Evolutionary conservation across 35 echinoderm and acorn worm genomes (phyloP), one percentile per base, ranked within the genome.

Genomic region (Holothuria glaberrima): DNA sequence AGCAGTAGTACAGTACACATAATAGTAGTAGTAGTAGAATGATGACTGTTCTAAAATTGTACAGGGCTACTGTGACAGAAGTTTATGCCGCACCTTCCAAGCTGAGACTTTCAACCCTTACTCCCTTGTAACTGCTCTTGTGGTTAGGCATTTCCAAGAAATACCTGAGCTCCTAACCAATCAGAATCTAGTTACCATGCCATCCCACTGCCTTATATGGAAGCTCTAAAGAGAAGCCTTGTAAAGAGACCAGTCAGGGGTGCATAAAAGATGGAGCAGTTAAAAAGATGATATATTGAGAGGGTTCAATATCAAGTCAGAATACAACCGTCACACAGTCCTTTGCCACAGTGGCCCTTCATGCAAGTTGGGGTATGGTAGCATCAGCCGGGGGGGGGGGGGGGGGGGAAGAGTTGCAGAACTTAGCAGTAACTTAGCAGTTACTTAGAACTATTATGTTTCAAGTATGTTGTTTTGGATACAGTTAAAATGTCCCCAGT

Each of bases 141-240:
- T 9, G 50, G 50, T 54, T 54, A 54, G 50, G 13, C 48, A 58
- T 82, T 82, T 82, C 79, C 79, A 82, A 26, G 79, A 82, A 82
- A 29, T 82, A 26, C 25, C 24, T 29, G 25, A 26, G 5, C 28
- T 12, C 16, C 24, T 48, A 27, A 30, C 79, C 79, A 82, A 82
- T 82, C 79, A 82, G 1, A 58, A 20, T n/a, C 22, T 48, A 56
- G 36, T 29, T 82, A 60, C 78, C 48, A 27, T 12, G 48, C 36
- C 48, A 82, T 38, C 79, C 38, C 7, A 82, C 54, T 82, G 24
- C 79, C 79, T 50, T 82, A 82, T 82, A 82, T 56, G 79, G 79
- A 60, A 82, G 79, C 79, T 82, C 48, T 82, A 82, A 57, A 48
- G 79, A 56, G n/a, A 58, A 50, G 30, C 50, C 46, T 48, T 48